Evolutionary conservation across 2,113 vertebrate species (phyloP).

Genomic region (Dolichallabes microphthalmus): DNA sequence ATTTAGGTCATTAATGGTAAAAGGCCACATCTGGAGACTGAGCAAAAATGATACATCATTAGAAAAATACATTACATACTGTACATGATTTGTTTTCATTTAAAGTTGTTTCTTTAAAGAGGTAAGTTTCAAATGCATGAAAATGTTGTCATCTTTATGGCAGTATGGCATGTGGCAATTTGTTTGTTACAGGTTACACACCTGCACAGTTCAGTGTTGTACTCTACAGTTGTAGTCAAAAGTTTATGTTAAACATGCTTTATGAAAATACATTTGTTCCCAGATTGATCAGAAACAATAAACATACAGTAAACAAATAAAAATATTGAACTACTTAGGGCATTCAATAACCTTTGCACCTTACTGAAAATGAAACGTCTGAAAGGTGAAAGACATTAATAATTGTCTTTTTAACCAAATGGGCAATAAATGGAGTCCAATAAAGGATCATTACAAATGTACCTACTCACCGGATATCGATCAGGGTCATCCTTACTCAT

Average conservation of each 20-base stretch:
- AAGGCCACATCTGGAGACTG: not conserved
- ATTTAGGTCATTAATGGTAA: conserved; percentile 12
- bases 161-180: too few species aligned
- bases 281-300: not conserved
- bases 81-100: not conserved
- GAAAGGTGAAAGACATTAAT: conserved; percentile 43
- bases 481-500: conserved; percentile 92
- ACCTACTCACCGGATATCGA: conserved; percentile 79
- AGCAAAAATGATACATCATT: not conserved
- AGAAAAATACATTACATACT: not conserved
- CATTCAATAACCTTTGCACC: not conserved
- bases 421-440: conserved; percentile 48
- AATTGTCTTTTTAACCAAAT: conserved; percentile 57
- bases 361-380: not conserved
- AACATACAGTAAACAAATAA: not conserved
- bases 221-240: not conserved
- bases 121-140: not conserved
- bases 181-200: not conserved
- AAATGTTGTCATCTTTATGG: not conserved
- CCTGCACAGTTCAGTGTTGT: not conserved
- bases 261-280: not conserved
- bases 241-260: not conserved
- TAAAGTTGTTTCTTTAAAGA: not conserved
- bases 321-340: conserved; percentile 55
- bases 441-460: conserved; percentile 30